Base-by-base conservation (phyloP, 2,113 vertebrate genomes). In the Thalassoma bifasciatum region DNA sequence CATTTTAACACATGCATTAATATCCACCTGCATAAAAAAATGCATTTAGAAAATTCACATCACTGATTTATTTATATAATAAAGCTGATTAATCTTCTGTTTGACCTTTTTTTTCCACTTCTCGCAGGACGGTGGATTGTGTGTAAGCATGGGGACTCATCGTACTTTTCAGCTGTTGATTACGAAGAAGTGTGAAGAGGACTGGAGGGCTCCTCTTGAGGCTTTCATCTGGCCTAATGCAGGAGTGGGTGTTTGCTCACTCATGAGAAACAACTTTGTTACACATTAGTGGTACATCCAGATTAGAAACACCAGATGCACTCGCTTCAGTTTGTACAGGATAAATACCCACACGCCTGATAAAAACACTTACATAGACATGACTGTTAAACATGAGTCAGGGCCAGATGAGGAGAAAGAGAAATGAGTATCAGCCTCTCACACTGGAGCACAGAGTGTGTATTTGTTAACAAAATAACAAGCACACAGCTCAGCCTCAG, bases 381-480 rank as follows among this genome's bases (percentile, higher is more conserved):
- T 3, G 1, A 9, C 8, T 2, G 10, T 53, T 53, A 3, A 22
- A 22, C 44, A 57, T 1, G 8, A 56, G 56, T 64, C 69, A 58
- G 7, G 50, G 49, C 60, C 50, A 61, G 34, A 68, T 37, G 46
- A 60, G 19, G 64, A 59, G 47, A 67, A 56, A 3, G 11, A 5
- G 50, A 38, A 67, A 21, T 52, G 77, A 68, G 83, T 91, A 75
- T 64, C 72, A 74, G 68, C 40, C 19, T 82, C 70, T 62, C 46
- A 10, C 1, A 1, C 11, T 8, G 17, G n/a, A 72, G 22, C 57
- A 21, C 47, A 52, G 57, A 24, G 56, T 56, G 62, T 52, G 65
- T 49, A 10, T 57, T 67, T 17, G 59, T 17, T 46, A 50, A 47
- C 66, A 16, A 22, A 40, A 19, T 59, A 66, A 58, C 50, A 69